Evolutionary conservation across 2,113 vertebrate species (phyloP).

Genomic region (Gyps fulvus): DNA sequence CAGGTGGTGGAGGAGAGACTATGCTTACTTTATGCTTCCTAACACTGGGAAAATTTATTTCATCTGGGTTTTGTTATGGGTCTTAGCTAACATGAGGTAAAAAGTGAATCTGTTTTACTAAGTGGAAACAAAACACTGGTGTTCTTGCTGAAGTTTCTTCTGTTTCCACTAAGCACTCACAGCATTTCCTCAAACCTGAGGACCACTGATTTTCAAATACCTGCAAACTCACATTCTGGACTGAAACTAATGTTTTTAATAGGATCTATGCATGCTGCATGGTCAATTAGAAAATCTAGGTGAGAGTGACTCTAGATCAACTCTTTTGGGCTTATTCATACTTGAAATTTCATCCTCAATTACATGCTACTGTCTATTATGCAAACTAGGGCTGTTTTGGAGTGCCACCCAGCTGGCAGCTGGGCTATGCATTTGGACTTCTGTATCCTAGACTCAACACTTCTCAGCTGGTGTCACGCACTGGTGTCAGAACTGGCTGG

Average conservation of each 20-base stretch:
- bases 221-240: background rate
- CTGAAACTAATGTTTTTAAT: background rate
- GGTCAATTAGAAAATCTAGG: background rate
- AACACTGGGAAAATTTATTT: background rate
- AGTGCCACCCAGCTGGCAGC: background rate
- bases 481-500: background rate
- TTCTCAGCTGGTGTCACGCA: background rate
- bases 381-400: background rate
- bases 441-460: background rate
- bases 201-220: background rate
- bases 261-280: background rate
- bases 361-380: background rate
- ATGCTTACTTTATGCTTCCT: background rate
- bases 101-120: background rate
- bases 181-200: background rate
- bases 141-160: background rate
- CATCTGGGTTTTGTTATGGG: background rate
- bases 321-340: background rate
- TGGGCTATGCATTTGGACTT: background rate
- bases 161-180: background rate
- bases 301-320: background rate
- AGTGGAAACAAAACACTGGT: background rate
- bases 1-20: background rate
- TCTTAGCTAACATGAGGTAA: background rate
- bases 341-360: background rate